phyloP scores from a whole-genome alignment of 2,888 invertebrate genomes.

The Parasteatoda lunata region DNA sequence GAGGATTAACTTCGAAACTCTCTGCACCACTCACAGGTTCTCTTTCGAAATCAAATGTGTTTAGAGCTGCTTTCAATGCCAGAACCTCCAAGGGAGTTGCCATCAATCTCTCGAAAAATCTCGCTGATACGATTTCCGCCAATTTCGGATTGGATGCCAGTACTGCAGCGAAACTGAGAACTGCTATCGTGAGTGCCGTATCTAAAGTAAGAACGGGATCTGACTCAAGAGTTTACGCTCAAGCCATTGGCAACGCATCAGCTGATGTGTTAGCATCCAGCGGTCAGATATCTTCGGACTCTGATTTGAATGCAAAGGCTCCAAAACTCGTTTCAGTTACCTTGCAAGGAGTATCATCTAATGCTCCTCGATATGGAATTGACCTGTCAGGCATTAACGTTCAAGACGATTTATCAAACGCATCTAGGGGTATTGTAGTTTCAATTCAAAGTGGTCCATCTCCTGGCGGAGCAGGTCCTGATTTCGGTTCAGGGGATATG shows the following conservation, averaged over 20 bases:
- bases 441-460: too few relatives aligned
- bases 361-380: not conserved
- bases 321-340: not conserved
- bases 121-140: too few relatives aligned
- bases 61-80: too few relatives aligned
- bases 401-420: not conserved
- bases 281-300: not conserved
- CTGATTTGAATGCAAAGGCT: not conserved
- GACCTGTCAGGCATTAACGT: not conserved
- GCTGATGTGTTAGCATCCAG: not conserved
- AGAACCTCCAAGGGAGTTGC: too few relatives aligned
- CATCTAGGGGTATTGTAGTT: too few relatives aligned
- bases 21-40: too few relatives aligned
- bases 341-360: not conserved
- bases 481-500: too few relatives aligned
- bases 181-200: not conserved
- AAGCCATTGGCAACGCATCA: not conserved
- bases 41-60: too few relatives aligned
- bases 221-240: not conserved
- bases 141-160: too few relatives aligned
- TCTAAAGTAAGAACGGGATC: not conserved
- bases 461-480: too few relatives aligned
- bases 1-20: too few relatives aligned
- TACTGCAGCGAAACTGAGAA: not conserved
- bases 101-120: too few relatives aligned